phyloP scores from a whole-genome alignment of 2,888 invertebrate genomes.

The Drosophila longiperda region DNA sequence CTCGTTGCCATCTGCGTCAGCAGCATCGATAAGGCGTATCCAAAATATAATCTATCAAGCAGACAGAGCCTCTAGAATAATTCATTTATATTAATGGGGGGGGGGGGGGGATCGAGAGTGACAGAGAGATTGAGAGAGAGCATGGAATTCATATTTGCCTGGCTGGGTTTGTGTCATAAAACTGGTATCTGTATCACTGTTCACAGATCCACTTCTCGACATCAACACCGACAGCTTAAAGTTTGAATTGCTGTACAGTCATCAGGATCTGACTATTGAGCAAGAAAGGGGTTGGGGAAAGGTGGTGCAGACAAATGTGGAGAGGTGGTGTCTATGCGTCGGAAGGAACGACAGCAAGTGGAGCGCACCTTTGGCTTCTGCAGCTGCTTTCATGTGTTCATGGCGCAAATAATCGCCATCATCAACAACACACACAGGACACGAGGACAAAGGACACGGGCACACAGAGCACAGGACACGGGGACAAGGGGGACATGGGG shows the following conservation, averaged over 20 bases:
- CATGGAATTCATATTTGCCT: constrained; percentile 38
- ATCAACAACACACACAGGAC: constrained; percentile 64
- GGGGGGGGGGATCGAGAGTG: background rate
- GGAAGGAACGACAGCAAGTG: constrained; percentile 70
- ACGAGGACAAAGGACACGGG: constrained; percentile 6
- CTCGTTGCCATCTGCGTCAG: constrained; percentile 46
- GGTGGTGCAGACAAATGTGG: background rate
- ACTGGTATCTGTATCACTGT: constrained; percentile 20
- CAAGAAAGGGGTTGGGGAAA: background rate
- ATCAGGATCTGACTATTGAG: constrained; percentile 33
- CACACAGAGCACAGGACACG: constrained; percentile 9
- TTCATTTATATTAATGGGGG: constrained; percentile 76
- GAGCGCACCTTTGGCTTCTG: constrained; percentile 73
- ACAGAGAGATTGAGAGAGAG: background rate
- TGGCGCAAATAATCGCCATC: constrained; percentile 80
- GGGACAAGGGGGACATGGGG: background rate
- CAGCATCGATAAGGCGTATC: constrained; percentile 73
- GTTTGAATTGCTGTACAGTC: constrained; percentile 74
- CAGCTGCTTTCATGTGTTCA: constrained; percentile 80
- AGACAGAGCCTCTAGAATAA: constrained; percentile 62
- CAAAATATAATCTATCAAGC: constrained; percentile 72
- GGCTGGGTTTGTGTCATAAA: constrained; percentile 12
- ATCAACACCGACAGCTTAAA: constrained; percentile 72
- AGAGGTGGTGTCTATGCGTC: constrained; percentile 19
- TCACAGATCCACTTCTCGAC: constrained; percentile 66